Evolutionary conservation across 2,797 vertebrate species (phyloP).

Genomic region (Crenichthys baileyi): DNA sequence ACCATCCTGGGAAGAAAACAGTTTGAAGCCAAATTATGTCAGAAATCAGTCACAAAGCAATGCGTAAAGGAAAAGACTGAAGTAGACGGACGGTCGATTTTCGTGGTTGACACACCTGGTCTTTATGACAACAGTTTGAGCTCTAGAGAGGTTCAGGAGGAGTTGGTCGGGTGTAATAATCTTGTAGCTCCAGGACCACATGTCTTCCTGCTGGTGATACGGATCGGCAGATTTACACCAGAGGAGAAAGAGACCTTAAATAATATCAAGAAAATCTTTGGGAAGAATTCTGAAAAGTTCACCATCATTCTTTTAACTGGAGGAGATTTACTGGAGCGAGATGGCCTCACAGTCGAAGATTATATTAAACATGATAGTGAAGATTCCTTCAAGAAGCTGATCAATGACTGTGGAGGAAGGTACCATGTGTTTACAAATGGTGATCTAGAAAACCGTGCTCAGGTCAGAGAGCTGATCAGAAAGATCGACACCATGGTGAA

Average conservation of each 20-base stretch:
- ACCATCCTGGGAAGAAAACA: not conserved
- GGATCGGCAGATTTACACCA: slow-evolving; percentile 40
- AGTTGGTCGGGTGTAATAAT: slow-evolving; percentile 49
- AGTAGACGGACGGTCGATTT: not conserved
- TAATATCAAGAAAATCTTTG: slow-evolving; percentile 43
- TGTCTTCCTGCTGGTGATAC: slow-evolving; percentile 51
- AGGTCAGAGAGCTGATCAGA: not conserved
- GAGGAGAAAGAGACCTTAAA: slow-evolving; percentile 38
- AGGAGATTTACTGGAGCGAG: not conserved
- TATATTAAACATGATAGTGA: not conserved
- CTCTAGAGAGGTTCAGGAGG: slow-evolving; percentile 12
- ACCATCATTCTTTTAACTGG: slow-evolving; percentile 52
- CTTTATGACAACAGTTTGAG: slow-evolving; percentile 43
- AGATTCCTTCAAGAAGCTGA: slow-evolving; percentile 19
- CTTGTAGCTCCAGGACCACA: slow-evolving; percentile 59
- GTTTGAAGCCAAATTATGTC: slow-evolving; percentile 1
- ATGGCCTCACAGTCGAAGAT: not conserved
- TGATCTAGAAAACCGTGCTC: fast-evolving
- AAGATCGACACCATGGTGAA: not conserved
- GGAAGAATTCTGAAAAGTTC: slow-evolving; percentile 35
- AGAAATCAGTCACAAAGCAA: slow-evolving; percentile 25
- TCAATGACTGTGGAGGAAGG: slow-evolving; percentile 40
- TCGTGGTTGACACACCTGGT: slow-evolving; percentile 54
- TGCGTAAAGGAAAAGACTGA: slow-evolving; percentile 35
- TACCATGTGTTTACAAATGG: not conserved